Percentiles rank a stretch among this genome's conserved stretches.
These are phyloP conservation scores for Eueides isabella DNA, from an alignment of 1,140 invertebrate genomes.

Conservation along the genomic window DNA sequence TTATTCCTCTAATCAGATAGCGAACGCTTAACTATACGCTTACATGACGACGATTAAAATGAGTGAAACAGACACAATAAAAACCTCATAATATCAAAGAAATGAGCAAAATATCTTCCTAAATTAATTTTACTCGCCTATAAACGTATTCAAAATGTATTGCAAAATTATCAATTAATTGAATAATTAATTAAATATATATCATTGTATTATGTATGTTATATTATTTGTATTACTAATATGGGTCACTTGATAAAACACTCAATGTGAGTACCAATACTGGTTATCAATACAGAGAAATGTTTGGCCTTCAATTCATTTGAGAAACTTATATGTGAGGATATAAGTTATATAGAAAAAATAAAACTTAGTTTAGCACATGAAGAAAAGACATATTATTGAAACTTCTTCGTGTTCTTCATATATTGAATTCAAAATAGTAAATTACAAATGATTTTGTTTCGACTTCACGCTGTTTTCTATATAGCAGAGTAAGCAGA, in stretches of 20 bases:
- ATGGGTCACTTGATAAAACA: conserved; percentile 7
- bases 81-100: neutral
- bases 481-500: too few relatives aligned
- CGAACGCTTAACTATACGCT: too few relatives aligned
- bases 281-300: conserved; percentile 11
- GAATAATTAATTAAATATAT: conserved; percentile 5
- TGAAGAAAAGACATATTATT: too few relatives aligned
- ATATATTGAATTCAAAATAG: too few relatives aligned
- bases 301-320: conserved; percentile 8
- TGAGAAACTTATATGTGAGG: neutral
- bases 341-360: neutral
- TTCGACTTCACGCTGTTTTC: too few relatives aligned
- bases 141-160: neutral
- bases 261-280: neutral
- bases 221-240: conserved; percentile 5
- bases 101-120: neutral
- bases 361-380: too few relatives aligned
- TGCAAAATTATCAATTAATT: conserved; percentile 4
- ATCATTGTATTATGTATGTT: conserved; percentile 4
- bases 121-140: neutral
- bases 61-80: too few relatives aligned
- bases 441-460: too few relatives aligned
- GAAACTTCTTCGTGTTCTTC: too few relatives aligned
- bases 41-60: too few relatives aligned
- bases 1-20: too few relatives aligned